Evolutionary conservation across 2,797 vertebrate genomes (phyloP).

Genomic region (Argentina silus): DNA sequence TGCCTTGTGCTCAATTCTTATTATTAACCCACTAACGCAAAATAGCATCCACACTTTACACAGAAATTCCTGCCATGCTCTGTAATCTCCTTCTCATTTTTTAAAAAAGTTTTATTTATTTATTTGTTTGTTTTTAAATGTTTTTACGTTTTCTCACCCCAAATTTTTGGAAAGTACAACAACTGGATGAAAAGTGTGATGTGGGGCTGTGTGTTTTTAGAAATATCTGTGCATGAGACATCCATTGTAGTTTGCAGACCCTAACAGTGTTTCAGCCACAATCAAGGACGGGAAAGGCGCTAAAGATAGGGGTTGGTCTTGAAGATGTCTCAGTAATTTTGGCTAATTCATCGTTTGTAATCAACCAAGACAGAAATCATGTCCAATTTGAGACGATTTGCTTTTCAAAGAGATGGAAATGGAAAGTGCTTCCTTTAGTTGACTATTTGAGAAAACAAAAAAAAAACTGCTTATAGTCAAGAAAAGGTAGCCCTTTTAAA

Average conservation of each 20-base stretch:
- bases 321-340: slow-evolving; percentile 45
- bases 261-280: slow-evolving; percentile 81
- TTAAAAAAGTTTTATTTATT: too few relatives aligned
- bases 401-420: slow-evolving; percentile 15
- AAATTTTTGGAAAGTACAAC: slow-evolving; percentile 66
- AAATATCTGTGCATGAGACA: slow-evolving; percentile 99
- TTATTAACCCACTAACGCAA: slow-evolving; percentile 99
- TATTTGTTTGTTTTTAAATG: slow-evolving; percentile 30
- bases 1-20: slow-evolving; percentile 83
- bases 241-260: slow-evolving; percentile 91
- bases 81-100: slow-evolving; percentile 73
- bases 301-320: slow-evolving; percentile 57
- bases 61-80: slow-evolving; percentile 88
- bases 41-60: slow-evolving; percentile 91
- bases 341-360: slow-evolving; percentile 22
- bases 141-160: slow-evolving; percentile 62
- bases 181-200: slow-evolving; percentile 87
- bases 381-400: slow-evolving; percentile 19
- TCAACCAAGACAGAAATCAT: slow-evolving; percentile 13
- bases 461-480: background rate
- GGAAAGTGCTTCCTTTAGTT: slow-evolving; percentile 16
- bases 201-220: slow-evolving; percentile 83
- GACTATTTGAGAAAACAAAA: background rate
- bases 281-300: slow-evolving; percentile 59
- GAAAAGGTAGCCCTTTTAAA: background rate